Evolutionary conservation across 53 echinoderm and acorn worm genomes (phyloP).

Genomic region (Mesocentrotus franciscanus): DNA sequence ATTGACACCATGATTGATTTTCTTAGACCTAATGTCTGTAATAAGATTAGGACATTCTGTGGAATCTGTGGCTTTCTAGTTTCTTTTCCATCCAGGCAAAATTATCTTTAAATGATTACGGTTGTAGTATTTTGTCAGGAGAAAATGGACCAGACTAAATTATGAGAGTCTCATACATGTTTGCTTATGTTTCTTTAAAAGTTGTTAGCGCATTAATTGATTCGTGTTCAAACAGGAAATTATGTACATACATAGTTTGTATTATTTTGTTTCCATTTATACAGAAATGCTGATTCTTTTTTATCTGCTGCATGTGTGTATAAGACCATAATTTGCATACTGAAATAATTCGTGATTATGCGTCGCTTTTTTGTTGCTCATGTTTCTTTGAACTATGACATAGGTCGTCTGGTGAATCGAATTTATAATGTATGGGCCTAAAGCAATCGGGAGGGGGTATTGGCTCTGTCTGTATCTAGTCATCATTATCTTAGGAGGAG

Average conservation of each 20-base stretch:
- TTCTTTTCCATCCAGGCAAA: neutral
- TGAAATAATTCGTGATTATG: neutral
- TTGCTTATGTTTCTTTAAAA: too few species aligned
- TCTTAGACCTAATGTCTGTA: too few species aligned
- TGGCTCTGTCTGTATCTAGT: too few species aligned
- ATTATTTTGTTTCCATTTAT: neutral
- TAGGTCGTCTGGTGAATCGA: too few species aligned
- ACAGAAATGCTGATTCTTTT: neutral
- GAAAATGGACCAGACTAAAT: too few species aligned
- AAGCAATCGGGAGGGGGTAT: too few species aligned
- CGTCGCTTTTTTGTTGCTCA: neutral
- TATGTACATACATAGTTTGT: neutral
- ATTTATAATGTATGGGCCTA: too few species aligned
- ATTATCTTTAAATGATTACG: neutral
- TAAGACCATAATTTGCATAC: neutral
- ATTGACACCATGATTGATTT: too few species aligned
- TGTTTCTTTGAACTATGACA: neutral
- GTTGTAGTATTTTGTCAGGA: neutral
- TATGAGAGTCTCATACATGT: too few species aligned
- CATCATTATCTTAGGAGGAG: too few species aligned
- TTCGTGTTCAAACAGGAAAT: neutral
- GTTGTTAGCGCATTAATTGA: too few species aligned
- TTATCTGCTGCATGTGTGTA: constrained; percentile 2
- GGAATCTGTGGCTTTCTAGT: neutral
- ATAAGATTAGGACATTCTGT: too few species aligned